Conservation (phyloP, 2,797 vertebrate genomes). For the Muscicapa striata region DNA sequence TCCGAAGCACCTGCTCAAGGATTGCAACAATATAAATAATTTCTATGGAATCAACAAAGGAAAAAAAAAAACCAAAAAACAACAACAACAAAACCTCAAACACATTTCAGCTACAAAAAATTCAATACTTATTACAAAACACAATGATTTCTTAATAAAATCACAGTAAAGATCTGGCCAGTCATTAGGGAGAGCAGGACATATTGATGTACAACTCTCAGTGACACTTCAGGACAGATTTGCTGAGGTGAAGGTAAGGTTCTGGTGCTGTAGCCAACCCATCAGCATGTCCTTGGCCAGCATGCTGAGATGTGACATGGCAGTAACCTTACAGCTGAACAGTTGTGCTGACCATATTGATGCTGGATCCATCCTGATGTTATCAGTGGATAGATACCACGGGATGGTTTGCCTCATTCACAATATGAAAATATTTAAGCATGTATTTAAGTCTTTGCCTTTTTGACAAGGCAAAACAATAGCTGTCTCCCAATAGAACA, state of each 20-base stretch:
- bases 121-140: background rate
- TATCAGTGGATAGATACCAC: background rate
- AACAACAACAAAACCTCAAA: rapidly evolving
- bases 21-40: slow-evolving; percentile 30
- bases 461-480: background rate
- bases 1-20: slow-evolving; percentile 45
- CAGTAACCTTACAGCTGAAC: background rate
- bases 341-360: background rate
- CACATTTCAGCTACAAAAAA: background rate
- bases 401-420: background rate
- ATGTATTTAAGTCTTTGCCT: background rate
- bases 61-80: background rate
- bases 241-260: slow-evolving; percentile 28
- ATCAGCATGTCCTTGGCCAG: background rate
- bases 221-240: slow-evolving; percentile 13
- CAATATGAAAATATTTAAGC: background rate
- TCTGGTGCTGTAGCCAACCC: slow-evolving; percentile 8
- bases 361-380: background rate
- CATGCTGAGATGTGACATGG: background rate
- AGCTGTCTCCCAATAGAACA: background rate
- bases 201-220: background rate
- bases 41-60: slow-evolving; percentile 30
- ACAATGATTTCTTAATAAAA: background rate
- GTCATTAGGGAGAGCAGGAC: background rate
- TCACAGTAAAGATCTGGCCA: background rate